phyloP scores from a whole-genome alignment of 2,113 vertebrate genomes.

The Apus apus region DNA sequence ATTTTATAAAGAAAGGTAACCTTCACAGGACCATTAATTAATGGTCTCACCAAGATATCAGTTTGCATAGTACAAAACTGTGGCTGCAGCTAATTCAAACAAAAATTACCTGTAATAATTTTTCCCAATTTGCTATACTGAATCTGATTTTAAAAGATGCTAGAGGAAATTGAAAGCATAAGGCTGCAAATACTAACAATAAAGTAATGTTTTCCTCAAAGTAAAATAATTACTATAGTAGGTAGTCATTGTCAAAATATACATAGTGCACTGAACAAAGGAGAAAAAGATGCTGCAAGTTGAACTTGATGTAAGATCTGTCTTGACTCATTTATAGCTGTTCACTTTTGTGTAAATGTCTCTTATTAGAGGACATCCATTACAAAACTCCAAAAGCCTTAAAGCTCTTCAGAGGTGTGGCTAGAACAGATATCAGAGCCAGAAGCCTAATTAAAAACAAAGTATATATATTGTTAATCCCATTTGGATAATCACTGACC shows the following conservation, averaged over 20 bases:
- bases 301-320: neutral
- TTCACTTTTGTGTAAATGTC: neutral
- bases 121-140: neutral
- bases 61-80: constrained; percentile 1
- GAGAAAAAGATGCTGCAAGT: neutral
- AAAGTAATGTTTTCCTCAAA: neutral
- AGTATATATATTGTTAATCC: neutral
- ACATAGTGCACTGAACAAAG: neutral
- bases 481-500: neutral
- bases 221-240: neutral
- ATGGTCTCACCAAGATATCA: neutral
- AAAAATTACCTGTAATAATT: neutral
- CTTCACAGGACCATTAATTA: neutral
- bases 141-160: neutral
- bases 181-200: neutral
- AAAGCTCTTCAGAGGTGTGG: neutral
- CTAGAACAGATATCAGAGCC: neutral
- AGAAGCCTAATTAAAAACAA: neutral
- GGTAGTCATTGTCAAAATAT: neutral
- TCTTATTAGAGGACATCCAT: neutral
- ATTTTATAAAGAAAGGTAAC: neutral
- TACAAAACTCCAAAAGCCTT: neutral
- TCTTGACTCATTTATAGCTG: neutral
- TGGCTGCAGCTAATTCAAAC: neutral
- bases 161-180: neutral